Percentiles rank a stretch among this genome's conserved stretches.
These are phyloP conservation scores for Tethea ocularis DNA, from an alignment of 2,888 invertebrate genomes.

Conservation along the genomic window DNA sequence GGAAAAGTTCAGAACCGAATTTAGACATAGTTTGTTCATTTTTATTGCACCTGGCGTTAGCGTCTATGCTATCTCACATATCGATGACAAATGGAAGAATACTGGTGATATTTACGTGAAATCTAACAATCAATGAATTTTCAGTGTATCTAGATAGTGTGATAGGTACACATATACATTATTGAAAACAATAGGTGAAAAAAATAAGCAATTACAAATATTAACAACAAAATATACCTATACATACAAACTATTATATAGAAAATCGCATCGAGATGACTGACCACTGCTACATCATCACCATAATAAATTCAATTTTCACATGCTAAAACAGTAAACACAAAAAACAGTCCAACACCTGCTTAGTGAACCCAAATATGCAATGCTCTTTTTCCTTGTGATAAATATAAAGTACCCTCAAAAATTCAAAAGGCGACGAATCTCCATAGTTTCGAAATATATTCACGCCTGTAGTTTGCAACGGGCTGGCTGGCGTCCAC, in stretches of 20 bases:
- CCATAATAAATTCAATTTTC: not conserved
- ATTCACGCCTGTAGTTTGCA: not conserved
- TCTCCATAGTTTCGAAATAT: slow-evolving; percentile 19
- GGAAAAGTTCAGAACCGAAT: not conserved
- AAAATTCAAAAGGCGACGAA: slow-evolving; percentile 17
- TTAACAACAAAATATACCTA: too few species aligned
- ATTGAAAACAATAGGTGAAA: too few species aligned
- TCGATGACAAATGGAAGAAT: too few species aligned
- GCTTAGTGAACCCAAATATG: slow-evolving; percentile 18
- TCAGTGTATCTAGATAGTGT: too few species aligned
- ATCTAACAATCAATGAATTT: too few species aligned
- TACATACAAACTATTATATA: too few species aligned
- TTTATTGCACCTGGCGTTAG: not conserved
- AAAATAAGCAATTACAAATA: too few species aligned
- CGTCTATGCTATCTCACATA: too few species aligned
- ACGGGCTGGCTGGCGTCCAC: slow-evolving; percentile 24
- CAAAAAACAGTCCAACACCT: slow-evolving; percentile 1
- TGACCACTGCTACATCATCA: too few species aligned
- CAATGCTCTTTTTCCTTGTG: slow-evolving; percentile 28
- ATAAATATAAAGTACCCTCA: slow-evolving; percentile 29
- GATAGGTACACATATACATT: too few species aligned
- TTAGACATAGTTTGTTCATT: not conserved
- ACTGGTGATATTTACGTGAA: too few species aligned
- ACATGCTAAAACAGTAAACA: not conserved
- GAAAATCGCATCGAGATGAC: too few species aligned